Conservation (phyloP, 2,797 vertebrate genomes). For the Gallirallus australis region DNA sequence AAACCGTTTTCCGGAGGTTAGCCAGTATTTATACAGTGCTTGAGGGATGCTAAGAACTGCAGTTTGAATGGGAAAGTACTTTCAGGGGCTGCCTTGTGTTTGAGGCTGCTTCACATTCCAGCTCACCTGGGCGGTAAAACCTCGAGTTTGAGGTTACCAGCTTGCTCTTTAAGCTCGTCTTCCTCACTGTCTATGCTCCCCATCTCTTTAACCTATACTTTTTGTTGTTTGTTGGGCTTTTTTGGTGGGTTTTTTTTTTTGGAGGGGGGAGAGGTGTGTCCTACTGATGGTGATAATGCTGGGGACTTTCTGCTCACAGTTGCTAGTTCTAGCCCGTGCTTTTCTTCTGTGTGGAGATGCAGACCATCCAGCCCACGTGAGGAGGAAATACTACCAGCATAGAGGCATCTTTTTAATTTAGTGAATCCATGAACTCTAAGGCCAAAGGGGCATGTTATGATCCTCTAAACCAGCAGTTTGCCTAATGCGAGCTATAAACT, state of each 20-base stretch:
- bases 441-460: neutral
- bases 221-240: too few species aligned
- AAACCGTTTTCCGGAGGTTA: slow-evolving; percentile 18
- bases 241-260: neutral
- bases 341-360: neutral
- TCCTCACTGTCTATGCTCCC: neutral
- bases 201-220: neutral
- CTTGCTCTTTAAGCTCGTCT: neutral
- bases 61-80: neutral
- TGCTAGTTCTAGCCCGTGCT: neutral
- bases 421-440: neutral
- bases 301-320: neutral
- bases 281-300: neutral
- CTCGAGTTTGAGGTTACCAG: neutral
- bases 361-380: neutral
- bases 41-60: neutral
- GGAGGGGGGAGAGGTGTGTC: too few species aligned
- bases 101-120: slow-evolving; percentile 13
- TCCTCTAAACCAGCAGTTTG: slow-evolving; percentile 27
- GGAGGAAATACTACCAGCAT: neutral
- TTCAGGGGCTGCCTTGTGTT: neutral
- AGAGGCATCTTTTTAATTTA: slow-evolving; percentile 10
- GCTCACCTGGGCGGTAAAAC: slow-evolving; percentile 17
- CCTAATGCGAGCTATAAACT: neutral
- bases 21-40: slow-evolving; percentile 20